Evolutionary conservation across 2,888 invertebrate genomes (phyloP), one percentile per base, ranked within the genome.

Genomic region (Spilarctia lutea): DNA sequence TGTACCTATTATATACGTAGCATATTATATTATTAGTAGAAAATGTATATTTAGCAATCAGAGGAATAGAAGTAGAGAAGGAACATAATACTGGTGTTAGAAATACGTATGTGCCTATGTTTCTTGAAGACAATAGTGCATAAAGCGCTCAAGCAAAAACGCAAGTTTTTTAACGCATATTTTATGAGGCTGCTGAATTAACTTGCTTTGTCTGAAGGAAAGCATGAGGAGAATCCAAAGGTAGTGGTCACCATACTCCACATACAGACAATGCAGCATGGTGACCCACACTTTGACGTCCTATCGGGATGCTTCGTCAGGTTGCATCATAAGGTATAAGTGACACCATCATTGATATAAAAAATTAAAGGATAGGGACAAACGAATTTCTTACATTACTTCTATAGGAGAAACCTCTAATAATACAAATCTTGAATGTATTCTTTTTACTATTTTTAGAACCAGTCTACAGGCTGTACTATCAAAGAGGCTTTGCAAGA

Each of bases 391-490:
- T 1, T 30, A n/a, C 16, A 63, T 13, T 30, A 6, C 16, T 63
- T 16, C 7, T 11, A 63, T 30, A n/a, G n/a, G n/a, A n/a, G n/a
- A n/a, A n/a, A 65, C 7, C 30, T 65, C 16, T 18, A 39, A 13
- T 6, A n/a, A n/a, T n/a, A n/a, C n/a, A n/a, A n/a, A n/a, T n/a
- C n/a, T n/a, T n/a, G n/a, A 24, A 48, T 48, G 48, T 48, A 52
- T n/a, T n/a, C 8, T n/a, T 24, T 35, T n/a, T 65, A 70, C 63
- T 1, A 42, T 33, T 86, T 86, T 52, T 75, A 93, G 93, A 89
- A 89, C 33, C 86, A 90, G 67, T 78, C 76, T n/a, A 79, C 86
- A 39, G 92, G 92, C 16, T 82, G 87, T 3, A 93, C 93, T 0
- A 78, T 94, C 3, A 87, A 81, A 74, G 92, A 94, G 85, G 89